phyloP scores from a whole-genome alignment of 2,113 vertebrate species.

The Xenus cinereus region DNA sequence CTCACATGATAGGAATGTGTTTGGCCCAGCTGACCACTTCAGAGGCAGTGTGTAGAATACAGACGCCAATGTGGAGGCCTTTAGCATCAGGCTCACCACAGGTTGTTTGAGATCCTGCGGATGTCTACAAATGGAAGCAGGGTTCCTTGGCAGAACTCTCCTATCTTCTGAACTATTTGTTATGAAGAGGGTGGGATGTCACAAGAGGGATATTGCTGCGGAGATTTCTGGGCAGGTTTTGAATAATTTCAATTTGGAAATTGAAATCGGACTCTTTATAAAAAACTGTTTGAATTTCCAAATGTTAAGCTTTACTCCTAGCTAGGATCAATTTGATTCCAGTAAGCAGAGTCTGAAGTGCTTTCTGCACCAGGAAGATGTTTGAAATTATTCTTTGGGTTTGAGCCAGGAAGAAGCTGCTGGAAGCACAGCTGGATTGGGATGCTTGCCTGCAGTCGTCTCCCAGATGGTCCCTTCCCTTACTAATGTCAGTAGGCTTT shows the following conservation, averaged over 20 bases:
- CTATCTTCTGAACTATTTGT: background rate
- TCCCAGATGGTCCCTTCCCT: background rate
- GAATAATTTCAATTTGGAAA: background rate
- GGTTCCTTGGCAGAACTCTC: background rate
- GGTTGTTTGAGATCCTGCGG: background rate
- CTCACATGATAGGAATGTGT: background rate
- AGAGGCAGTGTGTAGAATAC: constrained; percentile 18
- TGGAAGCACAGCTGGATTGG: constrained; percentile 30
- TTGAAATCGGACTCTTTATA: background rate
- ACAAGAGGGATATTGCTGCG: background rate
- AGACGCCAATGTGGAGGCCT: background rate
- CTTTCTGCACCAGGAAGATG: background rate
- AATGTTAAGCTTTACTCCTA: background rate
- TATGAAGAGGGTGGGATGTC: background rate
- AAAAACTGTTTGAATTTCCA: background rate
- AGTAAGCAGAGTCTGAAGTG: background rate
- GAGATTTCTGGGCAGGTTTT: background rate
- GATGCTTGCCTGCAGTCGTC: background rate
- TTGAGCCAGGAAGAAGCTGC: constrained; percentile 23
- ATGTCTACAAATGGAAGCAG: background rate
- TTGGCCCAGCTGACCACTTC: constrained; percentile 45
- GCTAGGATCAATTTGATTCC: background rate
- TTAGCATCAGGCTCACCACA: background rate
- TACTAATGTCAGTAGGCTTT: constrained; percentile 24
- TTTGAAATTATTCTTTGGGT: background rate